These are phyloP conservation scores for Calonectris borealis DNA, from an alignment of 2,113 vertebrate genomes.

Conservation along the genomic window DNA sequence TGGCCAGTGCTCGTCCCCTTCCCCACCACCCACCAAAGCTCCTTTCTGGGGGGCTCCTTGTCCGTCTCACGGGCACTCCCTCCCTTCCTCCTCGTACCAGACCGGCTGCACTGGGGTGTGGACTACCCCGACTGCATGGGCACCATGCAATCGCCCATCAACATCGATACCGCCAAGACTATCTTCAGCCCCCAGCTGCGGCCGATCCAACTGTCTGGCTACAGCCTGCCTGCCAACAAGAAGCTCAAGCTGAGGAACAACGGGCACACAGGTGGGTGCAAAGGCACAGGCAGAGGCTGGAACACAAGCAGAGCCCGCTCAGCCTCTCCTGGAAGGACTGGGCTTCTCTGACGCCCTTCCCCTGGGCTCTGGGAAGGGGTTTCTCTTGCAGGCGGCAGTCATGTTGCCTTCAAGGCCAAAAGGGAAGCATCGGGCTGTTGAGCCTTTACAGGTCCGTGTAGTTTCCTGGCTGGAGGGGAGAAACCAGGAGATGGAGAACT, in stretches of 20 bases:
- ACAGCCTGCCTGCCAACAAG: conserved; percentile 16
- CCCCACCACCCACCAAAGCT: neutral
- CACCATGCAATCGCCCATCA: conserved; percentile 73
- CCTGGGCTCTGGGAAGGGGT: neutral
- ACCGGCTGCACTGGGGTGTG: conserved; percentile 20
- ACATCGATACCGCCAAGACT: conserved; percentile 40
- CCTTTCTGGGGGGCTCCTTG: neutral
- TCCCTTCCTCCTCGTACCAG: neutral
- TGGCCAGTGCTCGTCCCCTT: neutral
- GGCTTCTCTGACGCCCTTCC: neutral
- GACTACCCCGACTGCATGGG: conserved; percentile 15
- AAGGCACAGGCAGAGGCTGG: neutral
- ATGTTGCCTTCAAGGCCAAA: neutral
- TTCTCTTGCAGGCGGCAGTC: neutral
- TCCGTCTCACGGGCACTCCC: neutral
- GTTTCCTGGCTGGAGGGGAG: neutral
- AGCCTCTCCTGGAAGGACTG: neutral
- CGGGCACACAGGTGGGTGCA: conserved; percentile 72
- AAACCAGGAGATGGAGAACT: neutral
- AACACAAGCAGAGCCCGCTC: neutral
- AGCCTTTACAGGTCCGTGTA: neutral
- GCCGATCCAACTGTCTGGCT: conserved; percentile 62
- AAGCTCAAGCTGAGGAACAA: conserved; percentile 71
- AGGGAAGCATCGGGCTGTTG: neutral
- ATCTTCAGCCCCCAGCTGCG: conserved; percentile 46